phyloP scores from a whole-genome alignment of 2,113 vertebrate species.

The Chlorodrepanis virens region DNA sequence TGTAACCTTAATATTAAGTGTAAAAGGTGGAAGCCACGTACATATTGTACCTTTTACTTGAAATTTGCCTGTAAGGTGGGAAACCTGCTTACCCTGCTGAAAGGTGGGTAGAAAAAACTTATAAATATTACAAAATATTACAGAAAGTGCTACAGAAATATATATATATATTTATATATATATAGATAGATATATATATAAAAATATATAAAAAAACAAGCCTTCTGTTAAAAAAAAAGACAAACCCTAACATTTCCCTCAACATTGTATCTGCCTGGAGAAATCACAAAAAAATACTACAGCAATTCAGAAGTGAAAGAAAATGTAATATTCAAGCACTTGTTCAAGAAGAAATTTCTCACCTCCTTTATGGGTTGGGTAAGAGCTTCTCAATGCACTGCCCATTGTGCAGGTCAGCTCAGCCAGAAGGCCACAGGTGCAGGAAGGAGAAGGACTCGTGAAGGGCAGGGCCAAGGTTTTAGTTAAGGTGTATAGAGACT shows the following conservation, averaged over 20 bases:
- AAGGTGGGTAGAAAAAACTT: not conserved
- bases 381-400: not conserved
- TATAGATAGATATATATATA: not conserved
- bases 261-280: not conserved
- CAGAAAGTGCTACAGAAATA: not conserved
- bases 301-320: not conserved
- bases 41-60: not conserved
- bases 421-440: too few species aligned
- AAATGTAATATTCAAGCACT: not conserved
- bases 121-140: not conserved
- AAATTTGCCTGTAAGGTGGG: not conserved
- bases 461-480: not conserved
- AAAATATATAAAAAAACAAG: not conserved
- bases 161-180: not conserved
- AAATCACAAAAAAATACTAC: not conserved
- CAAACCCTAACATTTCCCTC: not conserved
- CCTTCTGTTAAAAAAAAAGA: not conserved
- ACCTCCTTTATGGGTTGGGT: not conserved
- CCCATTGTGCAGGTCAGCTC: not conserved
- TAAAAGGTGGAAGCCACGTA: accelerated
- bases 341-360: not conserved
- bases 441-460: not conserved
- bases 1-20: not conserved
- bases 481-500: not conserved
- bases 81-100: not conserved